phyloP scores from a whole-genome alignment of 2,797 vertebrate species.

The Pseudocheirus occidentalis region DNA sequence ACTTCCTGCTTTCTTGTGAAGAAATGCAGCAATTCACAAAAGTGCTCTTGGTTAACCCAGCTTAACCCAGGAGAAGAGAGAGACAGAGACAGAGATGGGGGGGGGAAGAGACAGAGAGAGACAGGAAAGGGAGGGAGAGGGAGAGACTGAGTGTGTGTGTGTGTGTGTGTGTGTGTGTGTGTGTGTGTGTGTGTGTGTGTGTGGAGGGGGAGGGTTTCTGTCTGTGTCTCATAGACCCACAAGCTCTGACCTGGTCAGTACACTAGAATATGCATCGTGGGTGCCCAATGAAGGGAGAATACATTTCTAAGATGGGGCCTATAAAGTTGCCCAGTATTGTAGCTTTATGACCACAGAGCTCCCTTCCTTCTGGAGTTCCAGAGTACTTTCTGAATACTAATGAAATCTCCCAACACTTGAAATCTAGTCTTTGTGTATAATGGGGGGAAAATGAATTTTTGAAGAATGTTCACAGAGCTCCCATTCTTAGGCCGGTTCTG shows the following conservation, averaged over 20 bases:
- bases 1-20: background rate
- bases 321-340: background rate
- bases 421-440: constrained; percentile 34
- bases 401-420: constrained; percentile 47
- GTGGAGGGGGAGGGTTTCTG: too few relatives aligned
- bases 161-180: background rate
- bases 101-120: too few relatives aligned
- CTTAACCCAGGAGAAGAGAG: background rate
- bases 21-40: background rate
- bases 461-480: constrained; percentile 26
- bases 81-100: too few relatives aligned
- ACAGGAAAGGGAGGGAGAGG: too few relatives aligned
- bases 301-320: constrained; percentile 3
- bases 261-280: background rate
- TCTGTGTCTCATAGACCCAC: background rate
- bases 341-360: constrained; percentile 33
- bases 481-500: constrained; percentile 44
- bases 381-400: constrained; percentile 40
- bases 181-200: background rate
- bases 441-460: constrained; percentile 48
- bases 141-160: too few relatives aligned
- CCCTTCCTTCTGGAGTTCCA: constrained; percentile 36
- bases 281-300: constrained; percentile 18
- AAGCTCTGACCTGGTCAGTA: constrained; percentile 31
- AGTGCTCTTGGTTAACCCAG: background rate